Base-by-base conservation (phyloP, 2,888 invertebrate genomes). In the Lasioglossum morio region DNA sequence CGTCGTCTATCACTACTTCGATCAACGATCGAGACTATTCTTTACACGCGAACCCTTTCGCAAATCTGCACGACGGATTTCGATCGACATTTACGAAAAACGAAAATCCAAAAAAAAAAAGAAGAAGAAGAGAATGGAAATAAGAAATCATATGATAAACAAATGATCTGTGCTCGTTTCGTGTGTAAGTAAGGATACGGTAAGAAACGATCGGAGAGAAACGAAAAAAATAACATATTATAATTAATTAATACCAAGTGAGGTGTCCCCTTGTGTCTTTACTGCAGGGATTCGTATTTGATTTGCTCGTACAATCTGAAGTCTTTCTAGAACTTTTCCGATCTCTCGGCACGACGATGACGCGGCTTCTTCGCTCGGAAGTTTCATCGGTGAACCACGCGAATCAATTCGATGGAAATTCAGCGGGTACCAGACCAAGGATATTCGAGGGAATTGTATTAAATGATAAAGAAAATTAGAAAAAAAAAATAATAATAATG, bases 221-320 rank as follows among this genome's bases (percentile, higher is more conserved):
- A 16, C n/a, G n/a, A 12, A 40, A 23, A 43, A 70, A 72, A 40
- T 46, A 66, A 70, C 66, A 7, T 70, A 53, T 77, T 23, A 48
- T 66, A 73, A 85, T 48, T 70, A 69, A 69, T 75, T 66, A 76
- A 48, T 63, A 72, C 77, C 60, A 40, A 73, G 53, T 53, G 84
- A 85, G 76, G 77, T 77, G 81, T 86, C 46, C 79, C 77, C 34
- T 43, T 40, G 77, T 66, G 79, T 73, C 78, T 72, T 63, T 82
- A 66, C 63, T 48, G 30, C 79, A 60, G 79, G 78, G 70, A 72
- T 76, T 76, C 82, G 82, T 82, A 75, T 84, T 88, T 88, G 48
- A 77, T 85, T 90, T 87, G 88, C 84, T 88, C 88, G 85, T 87
- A 89, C 84, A 87, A 88, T 85, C 83, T 85, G 75, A 84, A 66